Percentiles rank a stretch among this genome's conserved stretches.
Conservation (phyloP, 2,797 vertebrate genomes). For the Mus spretus region DNA sequence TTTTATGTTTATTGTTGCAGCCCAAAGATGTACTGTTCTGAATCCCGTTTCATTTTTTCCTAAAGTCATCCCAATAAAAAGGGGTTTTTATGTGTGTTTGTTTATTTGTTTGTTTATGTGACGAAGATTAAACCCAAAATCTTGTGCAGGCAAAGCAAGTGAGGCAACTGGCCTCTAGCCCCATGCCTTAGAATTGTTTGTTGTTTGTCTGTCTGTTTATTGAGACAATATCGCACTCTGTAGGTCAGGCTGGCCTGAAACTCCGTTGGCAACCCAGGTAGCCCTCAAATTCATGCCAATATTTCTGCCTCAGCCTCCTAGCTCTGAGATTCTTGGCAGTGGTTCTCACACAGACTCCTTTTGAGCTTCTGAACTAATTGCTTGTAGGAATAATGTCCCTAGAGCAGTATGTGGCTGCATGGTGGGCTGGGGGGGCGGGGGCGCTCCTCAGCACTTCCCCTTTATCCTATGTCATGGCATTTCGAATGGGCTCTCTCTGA, state of each 20-base stretch:
- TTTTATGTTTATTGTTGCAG: background rate
- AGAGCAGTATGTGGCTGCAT: background rate
- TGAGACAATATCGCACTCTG: background rate
- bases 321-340: background rate
- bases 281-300: background rate
- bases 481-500: background rate
- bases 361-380: background rate
- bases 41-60: constrained; percentile 9
- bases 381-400: background rate
- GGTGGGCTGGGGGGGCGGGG: background rate
- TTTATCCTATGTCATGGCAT: background rate
- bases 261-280: background rate
- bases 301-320: background rate
- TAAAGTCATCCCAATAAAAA: background rate
- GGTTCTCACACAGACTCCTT: background rate
- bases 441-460: background rate
- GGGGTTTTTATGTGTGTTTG: background rate
- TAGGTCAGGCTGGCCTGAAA: background rate
- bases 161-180: too few species aligned
- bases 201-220: background rate
- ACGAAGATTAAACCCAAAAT: background rate
- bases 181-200: background rate
- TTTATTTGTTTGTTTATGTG: background rate
- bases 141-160: background rate
- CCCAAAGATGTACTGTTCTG: background rate